Evolutionary conservation across 1,140 invertebrate genomes (phyloP), one percentile per base, ranked within the genome.

Genomic region (Ooceraea biroi): DNA sequence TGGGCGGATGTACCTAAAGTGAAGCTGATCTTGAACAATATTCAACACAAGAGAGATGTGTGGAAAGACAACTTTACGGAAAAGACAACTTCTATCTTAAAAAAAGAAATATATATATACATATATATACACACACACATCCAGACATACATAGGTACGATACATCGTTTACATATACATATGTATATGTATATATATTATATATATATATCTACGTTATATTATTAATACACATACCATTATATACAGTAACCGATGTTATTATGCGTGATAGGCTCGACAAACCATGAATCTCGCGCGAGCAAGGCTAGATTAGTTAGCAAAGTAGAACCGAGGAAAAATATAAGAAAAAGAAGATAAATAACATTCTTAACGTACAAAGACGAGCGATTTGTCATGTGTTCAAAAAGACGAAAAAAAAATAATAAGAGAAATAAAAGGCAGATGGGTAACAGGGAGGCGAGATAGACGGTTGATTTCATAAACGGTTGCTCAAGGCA

Each of bases 221-320:
- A 36, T 36, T 36, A 36, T 36, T 36, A 36, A 36, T 36, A 36
- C 41, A 82, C 52, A 80, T 36, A 41, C 60, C 36, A 63, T 19
- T 63, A 55, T 91, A 91, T 91, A 87, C 89, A 90, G 71, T 91
- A 92, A 91, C 91, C 89, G 86, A 89, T 85, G 85, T 90, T 90
- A 82, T 89, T n/a, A 83, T 63, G 88, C 82, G 88, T 83, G 89
- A 93, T 94, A 94, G 92, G 92, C 92, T 93, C 93, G 92, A 92
- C 71, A 91, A 94, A 92, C 86, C 83, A 86, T 91, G 92, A 94
- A 94, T 93, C 91, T 93, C 91, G 89, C 91, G 89, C 93, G 93
- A 93, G 93, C 91, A 94, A 93, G 92, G 91, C 92, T 93, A 93
- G 92, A 93, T 87, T 94, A 94, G 92, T 90, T 93, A 93, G 92